These are phyloP conservation scores for Dioctria rufipes DNA, from an alignment of 2,888 invertebrate species.

Conservation along the genomic window DNA sequence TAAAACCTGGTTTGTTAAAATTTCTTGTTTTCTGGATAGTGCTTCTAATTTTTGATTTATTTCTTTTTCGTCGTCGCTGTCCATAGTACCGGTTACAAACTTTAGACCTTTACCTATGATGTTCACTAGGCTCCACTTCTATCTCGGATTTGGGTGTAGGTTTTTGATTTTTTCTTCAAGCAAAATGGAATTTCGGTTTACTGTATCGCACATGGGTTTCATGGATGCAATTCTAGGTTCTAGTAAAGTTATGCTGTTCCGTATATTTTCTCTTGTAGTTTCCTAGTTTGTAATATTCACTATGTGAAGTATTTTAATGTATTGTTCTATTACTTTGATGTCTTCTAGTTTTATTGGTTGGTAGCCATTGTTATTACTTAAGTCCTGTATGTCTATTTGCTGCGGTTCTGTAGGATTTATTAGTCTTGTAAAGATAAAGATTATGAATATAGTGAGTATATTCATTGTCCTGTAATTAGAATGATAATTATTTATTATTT, in stretches of 20 bases:
- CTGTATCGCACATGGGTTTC: constrained; percentile 12
- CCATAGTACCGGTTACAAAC: constrained; percentile 25
- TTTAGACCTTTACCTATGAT: constrained; percentile 21
- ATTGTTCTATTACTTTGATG: constrained; percentile 52
- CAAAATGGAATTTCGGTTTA: background rate
- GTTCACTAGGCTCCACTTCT: constrained; percentile 4
- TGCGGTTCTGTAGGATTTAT: background rate
- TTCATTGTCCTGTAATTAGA: background rate
- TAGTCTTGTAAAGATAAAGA: background rate
- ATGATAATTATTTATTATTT: no score
- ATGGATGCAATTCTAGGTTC: background rate
- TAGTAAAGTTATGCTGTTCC: background rate
- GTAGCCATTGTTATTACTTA: constrained; percentile 58
- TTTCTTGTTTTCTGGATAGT: constrained; percentile 6
- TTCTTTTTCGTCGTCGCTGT: background rate
- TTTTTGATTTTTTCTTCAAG: constrained; percentile 28
- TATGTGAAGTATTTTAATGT: constrained; percentile 57
- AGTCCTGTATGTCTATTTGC: constrained; percentile 58
- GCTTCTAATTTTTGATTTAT: constrained; percentile 6
- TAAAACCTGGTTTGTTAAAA: constrained; percentile 9
- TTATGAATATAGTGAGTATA: background rate
- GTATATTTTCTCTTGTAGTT: constrained; percentile 17
- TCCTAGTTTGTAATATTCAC: constrained; percentile 56
- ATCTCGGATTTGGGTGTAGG: background rate
- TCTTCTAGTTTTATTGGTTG: constrained; percentile 56